Evolutionary conservation across 2,113 vertebrate species (phyloP).

Genomic region (Limnothrissa miodon): DNA sequence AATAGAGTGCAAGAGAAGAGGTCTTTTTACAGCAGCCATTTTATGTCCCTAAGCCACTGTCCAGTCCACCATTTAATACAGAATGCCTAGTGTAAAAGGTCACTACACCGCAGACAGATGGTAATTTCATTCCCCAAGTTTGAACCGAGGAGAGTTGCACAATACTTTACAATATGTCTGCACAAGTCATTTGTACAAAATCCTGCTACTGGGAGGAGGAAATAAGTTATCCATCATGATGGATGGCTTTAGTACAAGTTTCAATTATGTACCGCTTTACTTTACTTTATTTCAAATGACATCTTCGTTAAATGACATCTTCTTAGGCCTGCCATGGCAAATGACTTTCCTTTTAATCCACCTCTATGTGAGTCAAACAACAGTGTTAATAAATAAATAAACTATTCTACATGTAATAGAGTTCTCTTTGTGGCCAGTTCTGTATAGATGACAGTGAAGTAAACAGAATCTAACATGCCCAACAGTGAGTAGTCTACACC

Average conservation of each 20-base stretch:
- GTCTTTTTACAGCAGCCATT: background rate
- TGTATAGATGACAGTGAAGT: background rate
- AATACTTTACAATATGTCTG: background rate
- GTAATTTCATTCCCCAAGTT: background rate
- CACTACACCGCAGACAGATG: background rate
- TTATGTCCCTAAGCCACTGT: background rate
- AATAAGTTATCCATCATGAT: background rate
- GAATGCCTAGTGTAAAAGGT: background rate
- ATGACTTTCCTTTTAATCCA: background rate
- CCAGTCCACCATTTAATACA: background rate
- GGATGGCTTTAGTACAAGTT: too few species aligned
- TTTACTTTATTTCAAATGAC: too few species aligned
- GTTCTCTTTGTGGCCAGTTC: too few species aligned
- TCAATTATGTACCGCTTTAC: too few species aligned
- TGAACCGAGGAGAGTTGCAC: background rate
- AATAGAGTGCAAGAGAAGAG: background rate
- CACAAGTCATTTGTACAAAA: background rate
- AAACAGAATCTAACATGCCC: background rate
- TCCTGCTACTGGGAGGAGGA: background rate
- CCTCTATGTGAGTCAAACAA: background rate
- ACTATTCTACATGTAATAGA: too few species aligned
- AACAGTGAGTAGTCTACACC: background rate
- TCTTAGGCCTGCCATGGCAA: background rate
- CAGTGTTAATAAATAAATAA: background rate
- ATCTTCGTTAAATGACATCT: too few species aligned